These are phyloP conservation scores for Eulemur macaco DNA, from an alignment of 2,113 vertebrate species.

Conservation along the genomic window DNA sequence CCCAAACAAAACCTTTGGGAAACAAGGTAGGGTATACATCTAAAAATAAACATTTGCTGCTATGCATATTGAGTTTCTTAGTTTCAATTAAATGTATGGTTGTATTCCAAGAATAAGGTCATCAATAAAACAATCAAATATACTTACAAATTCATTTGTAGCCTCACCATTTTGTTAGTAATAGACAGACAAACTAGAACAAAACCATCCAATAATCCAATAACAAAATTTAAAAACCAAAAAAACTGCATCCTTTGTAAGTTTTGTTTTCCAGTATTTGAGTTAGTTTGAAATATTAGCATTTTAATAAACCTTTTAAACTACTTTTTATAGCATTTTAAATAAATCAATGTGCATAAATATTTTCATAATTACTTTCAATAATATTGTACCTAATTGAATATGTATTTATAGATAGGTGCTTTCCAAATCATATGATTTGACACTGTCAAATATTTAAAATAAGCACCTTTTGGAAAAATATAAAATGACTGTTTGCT, in stretches of 20 bases:
- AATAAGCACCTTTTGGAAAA: neutral
- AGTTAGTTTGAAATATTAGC: neutral
- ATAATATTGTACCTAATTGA: neutral
- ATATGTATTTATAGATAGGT: neutral
- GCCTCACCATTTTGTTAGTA: neutral
- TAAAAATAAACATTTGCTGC: neutral
- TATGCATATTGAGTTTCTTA: neutral
- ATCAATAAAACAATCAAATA: constrained; percentile 36
- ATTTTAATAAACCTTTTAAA: neutral
- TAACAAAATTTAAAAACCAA: neutral
- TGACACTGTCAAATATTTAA: constrained; percentile 26
- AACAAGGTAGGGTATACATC: neutral
- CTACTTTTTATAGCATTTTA: constrained; percentile 7
- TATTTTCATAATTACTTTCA: constrained; percentile 3
- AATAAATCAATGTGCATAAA: neutral
- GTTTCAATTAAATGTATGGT: constrained; percentile 2
- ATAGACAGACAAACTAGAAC: neutral
- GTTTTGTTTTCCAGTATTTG: constrained; percentile 1
- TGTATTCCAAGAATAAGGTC: constrained; percentile 1
- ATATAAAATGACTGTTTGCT: neutral
- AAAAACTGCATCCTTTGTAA: neutral
- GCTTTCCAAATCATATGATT: neutral
- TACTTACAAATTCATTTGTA: constrained; percentile 27
- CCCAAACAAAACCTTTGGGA: neutral
- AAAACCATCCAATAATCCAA: neutral